Evolutionary conservation across 2,888 invertebrate species (phyloP).

Genomic region (Trimorus sp.): DNA sequence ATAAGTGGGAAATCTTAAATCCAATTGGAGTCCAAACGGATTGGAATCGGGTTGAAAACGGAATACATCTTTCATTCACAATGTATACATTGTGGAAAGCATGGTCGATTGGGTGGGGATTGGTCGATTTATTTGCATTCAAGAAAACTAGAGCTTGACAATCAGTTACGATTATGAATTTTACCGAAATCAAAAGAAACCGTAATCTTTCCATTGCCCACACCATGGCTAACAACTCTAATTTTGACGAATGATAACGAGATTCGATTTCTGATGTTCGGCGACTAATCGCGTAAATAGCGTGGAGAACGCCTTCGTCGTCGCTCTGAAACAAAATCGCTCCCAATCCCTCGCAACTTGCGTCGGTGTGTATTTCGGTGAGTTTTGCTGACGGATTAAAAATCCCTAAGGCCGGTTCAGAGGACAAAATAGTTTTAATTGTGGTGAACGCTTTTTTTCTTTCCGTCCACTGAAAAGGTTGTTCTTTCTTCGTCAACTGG

Average conservation of each 20-base stretch:
- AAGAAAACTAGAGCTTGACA: conserved; percentile 11
- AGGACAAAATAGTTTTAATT: not conserved
- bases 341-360: too few species aligned
- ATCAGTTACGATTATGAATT: conserved; percentile 1
- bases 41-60: too few species aligned
- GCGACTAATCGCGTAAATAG: not conserved
- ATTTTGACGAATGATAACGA: conserved; percentile 25
- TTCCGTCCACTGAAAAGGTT: conserved; percentile 32
- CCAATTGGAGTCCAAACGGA: too few species aligned
- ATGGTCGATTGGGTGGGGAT: too few species aligned
- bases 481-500: conserved; percentile 23
- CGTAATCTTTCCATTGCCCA: conserved; percentile 27
- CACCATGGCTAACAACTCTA: not conserved
- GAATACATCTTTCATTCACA: too few species aligned
- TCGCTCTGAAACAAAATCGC: conserved; percentile 7
- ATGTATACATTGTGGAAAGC: too few species aligned
- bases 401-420: conserved; percentile 3
- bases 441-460: not conserved
- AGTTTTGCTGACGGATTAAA: not conserved
- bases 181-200: conserved; percentile 62
- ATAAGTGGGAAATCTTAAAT: too few species aligned
- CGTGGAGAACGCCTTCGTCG: not conserved
- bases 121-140: conserved; percentile 7
- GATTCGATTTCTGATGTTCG: not conserved
- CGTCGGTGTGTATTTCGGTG: too few species aligned